Conservation (phyloP, 2,113 vertebrate species). For the Osmerus mordax region DNA sequence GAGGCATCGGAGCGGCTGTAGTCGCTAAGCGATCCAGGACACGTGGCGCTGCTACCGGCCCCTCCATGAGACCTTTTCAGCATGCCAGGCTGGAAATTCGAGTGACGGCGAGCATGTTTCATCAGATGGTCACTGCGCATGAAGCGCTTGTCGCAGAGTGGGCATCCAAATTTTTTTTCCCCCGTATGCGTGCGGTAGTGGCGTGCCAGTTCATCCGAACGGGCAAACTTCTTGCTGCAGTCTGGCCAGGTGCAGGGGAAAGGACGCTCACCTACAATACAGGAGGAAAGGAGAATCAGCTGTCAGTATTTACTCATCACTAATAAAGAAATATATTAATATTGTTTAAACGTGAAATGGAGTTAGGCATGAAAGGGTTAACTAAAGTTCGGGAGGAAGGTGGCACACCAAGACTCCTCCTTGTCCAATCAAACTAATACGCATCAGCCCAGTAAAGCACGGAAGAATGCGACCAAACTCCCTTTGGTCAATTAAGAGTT, state of each 20-base stretch:
- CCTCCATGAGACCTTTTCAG: slow-evolving; percentile 80
- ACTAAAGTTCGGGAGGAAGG: too few relatives aligned
- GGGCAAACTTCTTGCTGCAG: slow-evolving; percentile 96
- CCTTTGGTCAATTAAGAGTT: too few relatives aligned
- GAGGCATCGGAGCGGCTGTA: slow-evolving; percentile 95
- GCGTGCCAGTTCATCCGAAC: slow-evolving; percentile 93
- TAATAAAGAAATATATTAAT: slow-evolving; percentile 4
- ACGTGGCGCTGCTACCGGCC: slow-evolving; percentile 53
- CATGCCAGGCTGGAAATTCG: slow-evolving; percentile 93
- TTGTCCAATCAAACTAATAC: too few relatives aligned
- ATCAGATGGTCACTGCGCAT: slow-evolving; percentile 98
- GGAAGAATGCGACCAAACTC: too few relatives aligned
- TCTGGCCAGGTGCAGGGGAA: slow-evolving; percentile 95
- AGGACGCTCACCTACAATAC: slow-evolving; percentile 84
- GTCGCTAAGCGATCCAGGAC: slow-evolving; percentile 92
- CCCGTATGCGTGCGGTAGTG: slow-evolving; percentile 98
- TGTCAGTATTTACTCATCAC: slow-evolving; percentile 31
- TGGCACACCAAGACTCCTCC: too few relatives aligned
- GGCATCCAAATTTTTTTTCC: slow-evolving; percentile 95
- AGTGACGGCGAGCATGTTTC: slow-evolving; percentile 92
- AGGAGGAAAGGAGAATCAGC: slow-evolving; percentile 27
- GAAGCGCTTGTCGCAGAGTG: slow-evolving; percentile 95
- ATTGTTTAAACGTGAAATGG: not conserved
- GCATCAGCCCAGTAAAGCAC: too few relatives aligned
- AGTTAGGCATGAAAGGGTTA: too few relatives aligned